Percentiles rank a stretch among this genome's conserved stretches.
phyloP scores from a whole-genome alignment of 2,113 vertebrate genomes.

The Heptranchias perlo region DNA sequence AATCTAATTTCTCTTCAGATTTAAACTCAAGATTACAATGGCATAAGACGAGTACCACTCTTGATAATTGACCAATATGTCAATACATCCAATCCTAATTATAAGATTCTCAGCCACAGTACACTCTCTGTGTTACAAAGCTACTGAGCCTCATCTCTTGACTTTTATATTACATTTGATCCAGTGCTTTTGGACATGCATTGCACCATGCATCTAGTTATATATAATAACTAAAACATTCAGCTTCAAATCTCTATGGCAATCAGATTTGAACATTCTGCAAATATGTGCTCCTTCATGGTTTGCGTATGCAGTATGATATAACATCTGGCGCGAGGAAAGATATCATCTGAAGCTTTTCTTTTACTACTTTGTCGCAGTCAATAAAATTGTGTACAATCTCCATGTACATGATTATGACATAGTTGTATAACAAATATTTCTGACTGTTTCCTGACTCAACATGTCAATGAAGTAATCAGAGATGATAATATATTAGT shows the following conservation, averaged over 20 bases:
- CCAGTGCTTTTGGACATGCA: background rate
- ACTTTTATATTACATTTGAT: background rate
- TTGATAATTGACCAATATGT: background rate
- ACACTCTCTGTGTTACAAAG: too few relatives aligned
- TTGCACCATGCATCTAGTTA: background rate
- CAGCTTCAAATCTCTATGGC: background rate
- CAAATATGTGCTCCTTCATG: background rate
- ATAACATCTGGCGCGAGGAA: background rate
- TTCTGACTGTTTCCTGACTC: too few relatives aligned
- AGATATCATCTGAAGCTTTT: background rate
- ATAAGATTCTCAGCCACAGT: background rate
- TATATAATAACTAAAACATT: background rate
- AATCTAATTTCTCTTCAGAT: background rate
- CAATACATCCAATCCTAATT: slow-evolving; percentile 14
- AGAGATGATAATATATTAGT: too few relatives aligned
- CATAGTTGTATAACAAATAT: background rate
- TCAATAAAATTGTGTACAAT: background rate
- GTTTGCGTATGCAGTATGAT: background rate
- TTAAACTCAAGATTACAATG: background rate
- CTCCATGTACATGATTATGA: background rate
- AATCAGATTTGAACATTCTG: background rate
- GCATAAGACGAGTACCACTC: background rate
- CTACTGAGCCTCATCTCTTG: background rate
- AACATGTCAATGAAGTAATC: too few relatives aligned
- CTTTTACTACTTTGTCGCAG: background rate